Conservation (phyloP, 2,113 vertebrate genomes). For the Romanogobio albipinnatus region DNA sequence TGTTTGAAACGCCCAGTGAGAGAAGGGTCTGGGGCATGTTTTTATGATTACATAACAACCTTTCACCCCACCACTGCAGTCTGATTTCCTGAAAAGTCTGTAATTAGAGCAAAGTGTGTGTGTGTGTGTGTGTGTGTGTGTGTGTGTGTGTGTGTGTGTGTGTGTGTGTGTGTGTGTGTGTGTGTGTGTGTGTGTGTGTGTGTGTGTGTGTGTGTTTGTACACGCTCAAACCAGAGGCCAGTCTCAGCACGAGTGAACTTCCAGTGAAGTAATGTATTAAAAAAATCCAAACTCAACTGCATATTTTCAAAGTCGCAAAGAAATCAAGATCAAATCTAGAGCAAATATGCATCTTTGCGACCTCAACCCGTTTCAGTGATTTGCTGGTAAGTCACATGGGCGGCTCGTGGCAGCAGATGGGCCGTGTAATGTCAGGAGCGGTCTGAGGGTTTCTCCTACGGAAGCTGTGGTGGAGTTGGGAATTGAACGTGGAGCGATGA, state of each 20-base stretch:
- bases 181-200: not conserved
- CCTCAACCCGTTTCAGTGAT: not conserved
- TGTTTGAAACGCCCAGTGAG: constrained; percentile 54
- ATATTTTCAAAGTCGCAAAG: not conserved
- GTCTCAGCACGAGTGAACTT: constrained; percentile 9
- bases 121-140: not conserved
- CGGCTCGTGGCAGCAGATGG: constrained; percentile 13
- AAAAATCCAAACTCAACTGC: not conserved
- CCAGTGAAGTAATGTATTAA: not conserved
- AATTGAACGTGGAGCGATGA: constrained; percentile 20
- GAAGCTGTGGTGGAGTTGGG: constrained; percentile 12
- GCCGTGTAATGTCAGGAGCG: constrained; percentile 12
- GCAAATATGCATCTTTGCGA: not conserved
- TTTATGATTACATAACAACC: constrained; percentile 63
- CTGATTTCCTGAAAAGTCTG: constrained; percentile 61
- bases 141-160: not conserved
- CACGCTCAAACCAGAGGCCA: not conserved
- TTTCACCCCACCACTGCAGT: constrained; percentile 41
- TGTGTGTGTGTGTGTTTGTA: not conserved
- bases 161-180: not conserved
- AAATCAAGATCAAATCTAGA: not conserved
- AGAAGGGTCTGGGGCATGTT: constrained; percentile 44
- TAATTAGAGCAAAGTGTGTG: constrained; percentile 54
- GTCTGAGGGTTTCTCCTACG: constrained; percentile 19
- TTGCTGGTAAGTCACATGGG: constrained; percentile 1